Evolutionary conservation across 2,797 vertebrate species (phyloP).

Genomic region (Aphelocoma californica): DNA sequence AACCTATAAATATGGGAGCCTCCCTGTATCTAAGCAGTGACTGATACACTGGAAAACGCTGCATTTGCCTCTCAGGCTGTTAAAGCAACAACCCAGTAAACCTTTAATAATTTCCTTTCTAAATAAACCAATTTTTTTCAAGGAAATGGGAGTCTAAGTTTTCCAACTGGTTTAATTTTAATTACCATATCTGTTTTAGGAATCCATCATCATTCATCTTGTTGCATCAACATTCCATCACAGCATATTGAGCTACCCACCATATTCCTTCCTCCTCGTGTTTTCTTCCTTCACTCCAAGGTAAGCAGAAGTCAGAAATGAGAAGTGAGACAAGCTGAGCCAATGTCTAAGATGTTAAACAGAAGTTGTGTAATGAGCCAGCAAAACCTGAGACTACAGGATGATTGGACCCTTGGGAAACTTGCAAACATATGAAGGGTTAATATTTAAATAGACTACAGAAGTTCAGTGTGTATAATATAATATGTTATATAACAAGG

Average conservation of each 20-base stretch:
- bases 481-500: neutral
- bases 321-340: neutral
- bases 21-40: neutral
- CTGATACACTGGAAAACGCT: neutral
- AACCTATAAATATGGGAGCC: neutral
- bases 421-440: neutral
- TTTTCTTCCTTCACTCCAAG: neutral
- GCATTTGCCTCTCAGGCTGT: neutral
- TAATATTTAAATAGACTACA: conserved; percentile 44
- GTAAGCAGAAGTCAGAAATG: neutral
- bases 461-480: neutral
- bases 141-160: neutral
- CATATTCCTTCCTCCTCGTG: neutral
- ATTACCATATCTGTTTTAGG: neutral
- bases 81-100: neutral
- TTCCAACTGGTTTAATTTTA: neutral
- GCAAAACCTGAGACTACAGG: neutral
- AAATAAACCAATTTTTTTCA: neutral
- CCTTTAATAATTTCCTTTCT: neutral
- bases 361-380: neutral
- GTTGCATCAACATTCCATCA: neutral
- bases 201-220: neutral
- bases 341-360: neutral
- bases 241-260: neutral
- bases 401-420: neutral